Evolutionary conservation across 2,797 vertebrate genomes (phyloP).

Genomic region (Danio kyathit): DNA sequence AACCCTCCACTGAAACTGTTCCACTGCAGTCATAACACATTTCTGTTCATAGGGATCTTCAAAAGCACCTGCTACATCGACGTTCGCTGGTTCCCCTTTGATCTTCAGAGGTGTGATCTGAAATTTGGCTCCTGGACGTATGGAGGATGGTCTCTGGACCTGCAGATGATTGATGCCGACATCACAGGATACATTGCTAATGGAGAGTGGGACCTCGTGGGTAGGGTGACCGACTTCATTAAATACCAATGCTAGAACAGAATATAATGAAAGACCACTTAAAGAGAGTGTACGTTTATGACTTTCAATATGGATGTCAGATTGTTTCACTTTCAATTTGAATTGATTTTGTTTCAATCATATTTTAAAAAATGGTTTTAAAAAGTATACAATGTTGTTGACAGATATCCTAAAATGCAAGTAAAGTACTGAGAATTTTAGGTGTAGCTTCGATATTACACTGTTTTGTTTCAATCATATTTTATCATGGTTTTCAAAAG

Average conservation of each 20-base stretch:
- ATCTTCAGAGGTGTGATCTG: constrained; percentile 90
- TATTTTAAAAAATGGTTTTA: too few species aligned
- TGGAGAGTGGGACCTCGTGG: constrained; percentile 93
- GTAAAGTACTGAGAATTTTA: too few species aligned
- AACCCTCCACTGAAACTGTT: neutral
- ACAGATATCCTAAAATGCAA: too few species aligned
- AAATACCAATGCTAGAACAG: neutral
- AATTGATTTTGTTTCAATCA: too few species aligned
- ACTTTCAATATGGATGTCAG: neutral
- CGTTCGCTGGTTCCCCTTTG: constrained; percentile 93
- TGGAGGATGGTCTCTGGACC: constrained; percentile 90
- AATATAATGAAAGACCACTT: neutral
- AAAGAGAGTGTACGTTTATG: neutral
- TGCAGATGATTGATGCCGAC: constrained; percentile 92
- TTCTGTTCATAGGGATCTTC: constrained; percentile 61
- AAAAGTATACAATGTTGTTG: too few species aligned
- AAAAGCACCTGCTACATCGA: constrained; percentile 93
- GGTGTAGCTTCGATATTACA: too few species aligned
- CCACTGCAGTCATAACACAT: neutral
- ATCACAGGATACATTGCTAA: constrained; percentile 91
- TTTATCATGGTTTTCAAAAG: too few species aligned
- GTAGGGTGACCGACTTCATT: constrained; percentile 71
- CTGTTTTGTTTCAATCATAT: too few species aligned
- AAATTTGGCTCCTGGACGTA: constrained; percentile 95
- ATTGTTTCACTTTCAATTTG: neutral